Conservation (phyloP, 2,113 vertebrate genomes). For the Laticauda colubrina region DNA sequence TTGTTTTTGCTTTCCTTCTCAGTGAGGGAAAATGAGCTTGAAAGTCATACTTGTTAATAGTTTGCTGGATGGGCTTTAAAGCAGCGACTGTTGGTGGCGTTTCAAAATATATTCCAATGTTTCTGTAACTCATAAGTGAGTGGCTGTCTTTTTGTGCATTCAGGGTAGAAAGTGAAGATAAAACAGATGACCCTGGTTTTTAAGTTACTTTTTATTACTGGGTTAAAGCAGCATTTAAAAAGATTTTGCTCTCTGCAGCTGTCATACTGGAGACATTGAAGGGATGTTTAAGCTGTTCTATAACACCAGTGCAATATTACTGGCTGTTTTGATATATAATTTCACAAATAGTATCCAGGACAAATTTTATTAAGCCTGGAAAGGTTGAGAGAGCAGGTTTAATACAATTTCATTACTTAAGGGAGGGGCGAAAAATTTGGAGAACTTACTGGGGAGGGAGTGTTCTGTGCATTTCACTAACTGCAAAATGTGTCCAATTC, state of each 20-base stretch:
- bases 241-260: not conserved
- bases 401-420: not conserved
- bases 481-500: not conserved
- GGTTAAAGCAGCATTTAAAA: not conserved
- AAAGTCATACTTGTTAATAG: constrained; percentile 46
- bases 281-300: not conserved
- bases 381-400: not conserved
- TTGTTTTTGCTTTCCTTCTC: constrained; percentile 53
- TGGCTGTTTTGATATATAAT: not conserved
- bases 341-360: not conserved
- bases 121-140: constrained; percentile 60
- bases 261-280: not conserved
- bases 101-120: constrained; percentile 69
- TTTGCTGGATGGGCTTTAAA: constrained; percentile 31
- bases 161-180: not conserved
- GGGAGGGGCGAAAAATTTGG: not conserved
- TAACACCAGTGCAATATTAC: not conserved
- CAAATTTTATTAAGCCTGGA: not conserved
- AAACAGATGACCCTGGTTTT: not conserved
- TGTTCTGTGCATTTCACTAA: not conserved
- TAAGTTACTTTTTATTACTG: not conserved
- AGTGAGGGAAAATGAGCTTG: constrained; percentile 42
- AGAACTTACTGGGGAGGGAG: not conserved
- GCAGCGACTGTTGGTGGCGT: constrained; percentile 52
- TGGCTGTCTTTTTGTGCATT: constrained; percentile 53